Evolutionary conservation across 2,113 vertebrate genomes (phyloP).

Genomic region (Gambusia affinis): DNA sequence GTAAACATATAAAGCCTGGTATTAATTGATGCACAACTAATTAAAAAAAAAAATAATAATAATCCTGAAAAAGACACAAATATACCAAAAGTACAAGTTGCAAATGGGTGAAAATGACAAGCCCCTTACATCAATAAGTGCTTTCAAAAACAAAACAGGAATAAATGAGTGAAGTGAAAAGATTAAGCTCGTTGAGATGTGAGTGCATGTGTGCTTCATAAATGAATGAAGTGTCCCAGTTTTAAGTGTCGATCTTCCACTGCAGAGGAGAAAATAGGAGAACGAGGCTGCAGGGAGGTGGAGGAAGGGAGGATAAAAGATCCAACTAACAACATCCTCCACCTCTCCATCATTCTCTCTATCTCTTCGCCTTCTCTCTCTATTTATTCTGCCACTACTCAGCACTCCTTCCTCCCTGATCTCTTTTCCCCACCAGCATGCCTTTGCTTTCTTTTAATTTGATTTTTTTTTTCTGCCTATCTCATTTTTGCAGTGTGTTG

Average conservation of each 20-base stretch:
- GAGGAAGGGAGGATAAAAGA: conserved; percentile 41
- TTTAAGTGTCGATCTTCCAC: conserved; percentile 55
- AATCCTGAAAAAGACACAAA: not conserved
- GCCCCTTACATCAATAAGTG: conserved; percentile 10
- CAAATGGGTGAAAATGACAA: not conserved
- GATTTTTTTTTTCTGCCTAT: conserved; percentile 5
- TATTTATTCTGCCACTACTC: conserved; percentile 4
- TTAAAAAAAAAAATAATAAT: not conserved
- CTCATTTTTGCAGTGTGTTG: conserved; percentile 38
- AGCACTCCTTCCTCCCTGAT: conserved; percentile 13
- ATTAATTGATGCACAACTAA: not conserved
- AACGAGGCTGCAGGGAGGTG: conserved; percentile 37
- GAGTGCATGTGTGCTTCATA: conserved; percentile 7
- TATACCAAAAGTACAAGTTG: not conserved
- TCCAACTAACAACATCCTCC: conserved; percentile 47
- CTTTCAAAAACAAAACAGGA: conserved; percentile 8
- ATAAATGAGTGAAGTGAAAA: conserved; percentile 6
- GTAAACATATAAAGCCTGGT: no score
- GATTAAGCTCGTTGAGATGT: conserved; percentile 22
- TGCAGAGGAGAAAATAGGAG: conserved; percentile 45
- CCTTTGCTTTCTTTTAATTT: conserved; percentile 25
- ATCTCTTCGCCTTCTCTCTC: conserved; percentile 11
- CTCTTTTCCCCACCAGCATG: not conserved
- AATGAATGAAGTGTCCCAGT: conserved; percentile 64
- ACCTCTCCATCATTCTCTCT: conserved; percentile 29